These are phyloP conservation scores for Scortum barcoo DNA, from an alignment of 2,113 vertebrate species.

Conservation along the genomic window DNA sequence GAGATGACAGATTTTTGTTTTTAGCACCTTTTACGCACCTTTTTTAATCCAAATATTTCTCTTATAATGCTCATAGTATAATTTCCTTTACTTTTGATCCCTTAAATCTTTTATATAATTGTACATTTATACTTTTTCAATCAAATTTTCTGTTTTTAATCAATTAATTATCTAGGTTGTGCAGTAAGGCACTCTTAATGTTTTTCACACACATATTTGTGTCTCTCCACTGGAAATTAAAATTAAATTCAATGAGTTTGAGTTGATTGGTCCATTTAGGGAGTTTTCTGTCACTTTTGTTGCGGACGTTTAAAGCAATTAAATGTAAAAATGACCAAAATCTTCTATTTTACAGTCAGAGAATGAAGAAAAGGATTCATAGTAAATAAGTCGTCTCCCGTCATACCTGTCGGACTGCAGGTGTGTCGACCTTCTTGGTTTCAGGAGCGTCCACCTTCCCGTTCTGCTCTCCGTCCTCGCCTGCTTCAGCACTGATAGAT, in stretches of 20 bases:
- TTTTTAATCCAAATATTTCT: too few species aligned
- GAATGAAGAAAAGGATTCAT: neutral
- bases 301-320: too few species aligned
- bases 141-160: neutral
- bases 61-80: neutral
- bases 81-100: neutral
- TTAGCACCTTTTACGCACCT: neutral
- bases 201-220: too few species aligned
- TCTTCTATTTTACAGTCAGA: neutral
- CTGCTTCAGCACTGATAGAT: neutral
- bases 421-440: conserved; percentile 10
- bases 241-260: too few species aligned
- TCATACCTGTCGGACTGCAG: conserved; percentile 17
- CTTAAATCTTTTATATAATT: neutral
- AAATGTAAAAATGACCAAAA: too few species aligned
- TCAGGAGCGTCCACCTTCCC: neutral
- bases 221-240: too few species aligned
- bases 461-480: neutral
- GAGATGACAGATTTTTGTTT: neutral
- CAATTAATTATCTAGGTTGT: neutral
- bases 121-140: neutral
- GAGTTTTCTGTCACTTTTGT: too few species aligned
- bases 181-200: too few species aligned
- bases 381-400: too few species aligned
- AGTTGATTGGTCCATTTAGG: too few species aligned